Conservation (phyloP, 1,140 invertebrate genomes). For the Eulimnadia texana region DNA sequence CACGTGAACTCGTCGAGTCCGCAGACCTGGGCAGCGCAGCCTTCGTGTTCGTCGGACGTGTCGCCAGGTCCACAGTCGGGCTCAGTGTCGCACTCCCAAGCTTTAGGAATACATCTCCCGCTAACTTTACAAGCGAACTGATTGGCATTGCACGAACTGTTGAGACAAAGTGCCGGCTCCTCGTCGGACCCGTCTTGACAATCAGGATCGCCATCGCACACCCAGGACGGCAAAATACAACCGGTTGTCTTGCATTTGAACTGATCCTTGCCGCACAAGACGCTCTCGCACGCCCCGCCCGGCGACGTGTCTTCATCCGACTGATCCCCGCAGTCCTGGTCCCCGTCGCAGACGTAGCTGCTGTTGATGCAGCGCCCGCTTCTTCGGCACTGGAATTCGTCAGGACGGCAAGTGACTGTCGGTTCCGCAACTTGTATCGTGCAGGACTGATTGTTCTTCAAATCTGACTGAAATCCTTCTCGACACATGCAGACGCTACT, state of each 20-base stretch:
- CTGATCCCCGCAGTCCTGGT: conserved; percentile 39
- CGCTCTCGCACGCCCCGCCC: conserved; percentile 27
- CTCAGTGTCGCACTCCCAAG: conserved; percentile 26
- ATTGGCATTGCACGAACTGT: conserved; percentile 23
- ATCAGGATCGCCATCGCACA: conserved; percentile 34
- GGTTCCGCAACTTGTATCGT: conserved; percentile 22
- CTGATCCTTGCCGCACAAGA: conserved; percentile 28
- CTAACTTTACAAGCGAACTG: conserved; percentile 27
- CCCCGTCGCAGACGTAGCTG: conserved; percentile 36
- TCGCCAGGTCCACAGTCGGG: conserved; percentile 25
- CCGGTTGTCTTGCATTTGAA: conserved; percentile 36
- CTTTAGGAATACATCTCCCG: conserved; percentile 27
- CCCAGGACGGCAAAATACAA: conserved; percentile 35
- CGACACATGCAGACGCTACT: conserved; percentile 38
- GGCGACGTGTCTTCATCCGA: conserved; percentile 36
- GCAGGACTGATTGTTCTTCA: conserved; percentile 16
- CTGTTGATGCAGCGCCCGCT: conserved; percentile 36
- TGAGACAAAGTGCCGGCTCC: conserved; percentile 25
- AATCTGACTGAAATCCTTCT: conserved; percentile 31
- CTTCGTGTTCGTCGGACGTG: conserved; percentile 25
- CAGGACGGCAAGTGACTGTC: conserved; percentile 18
- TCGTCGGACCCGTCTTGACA: conserved; percentile 32
- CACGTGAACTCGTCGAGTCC: conserved; percentile 28
- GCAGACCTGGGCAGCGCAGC: conserved; percentile 28
- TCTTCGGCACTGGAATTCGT: conserved; percentile 28